phyloP scores from a whole-genome alignment of 2,797 vertebrate genomes.

The Rhinogobio ventralis region DNA sequence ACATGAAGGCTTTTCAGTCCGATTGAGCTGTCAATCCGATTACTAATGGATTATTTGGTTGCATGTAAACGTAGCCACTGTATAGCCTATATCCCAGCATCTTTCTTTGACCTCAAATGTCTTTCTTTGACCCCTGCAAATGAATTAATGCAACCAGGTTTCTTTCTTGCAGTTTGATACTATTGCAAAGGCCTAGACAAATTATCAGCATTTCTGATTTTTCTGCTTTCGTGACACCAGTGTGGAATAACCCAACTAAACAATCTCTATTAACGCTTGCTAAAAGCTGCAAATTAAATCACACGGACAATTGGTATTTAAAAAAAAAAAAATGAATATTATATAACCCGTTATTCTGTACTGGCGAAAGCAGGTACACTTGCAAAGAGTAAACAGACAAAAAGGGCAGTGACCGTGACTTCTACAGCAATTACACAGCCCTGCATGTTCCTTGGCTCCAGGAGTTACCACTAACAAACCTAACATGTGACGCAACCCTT shows the following conservation, averaged over 20 bases:
- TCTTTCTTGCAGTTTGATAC: neutral
- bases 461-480: constrained; percentile 58
- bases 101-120: neutral
- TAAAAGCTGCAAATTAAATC: constrained; percentile 1
- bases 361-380: constrained; percentile 24
- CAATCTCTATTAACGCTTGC: neutral
- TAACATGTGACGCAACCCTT: constrained; percentile 68
- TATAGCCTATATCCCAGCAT: neutral
- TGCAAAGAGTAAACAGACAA: constrained; percentile 42
- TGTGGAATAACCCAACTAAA: neutral
- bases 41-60: no score
- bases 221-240: neutral
- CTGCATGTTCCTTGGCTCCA: constrained; percentile 42
- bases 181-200: neutral
- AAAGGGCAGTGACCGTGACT: constrained; percentile 49
- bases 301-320: neutral
- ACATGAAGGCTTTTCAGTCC: no score
- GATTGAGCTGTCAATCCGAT: no score
- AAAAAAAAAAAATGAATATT: neutral
- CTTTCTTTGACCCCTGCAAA: no score
- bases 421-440: constrained; percentile 30
- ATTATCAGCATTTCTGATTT: neutral
- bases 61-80: no score
- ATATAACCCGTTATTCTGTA: neutral
- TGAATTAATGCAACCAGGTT: neutral